Percentiles rank a stretch among this genome's conserved stretches.
phyloP scores from a whole-genome alignment of 2,113 vertebrate genomes.

The Mormoops blainvillei region DNA sequence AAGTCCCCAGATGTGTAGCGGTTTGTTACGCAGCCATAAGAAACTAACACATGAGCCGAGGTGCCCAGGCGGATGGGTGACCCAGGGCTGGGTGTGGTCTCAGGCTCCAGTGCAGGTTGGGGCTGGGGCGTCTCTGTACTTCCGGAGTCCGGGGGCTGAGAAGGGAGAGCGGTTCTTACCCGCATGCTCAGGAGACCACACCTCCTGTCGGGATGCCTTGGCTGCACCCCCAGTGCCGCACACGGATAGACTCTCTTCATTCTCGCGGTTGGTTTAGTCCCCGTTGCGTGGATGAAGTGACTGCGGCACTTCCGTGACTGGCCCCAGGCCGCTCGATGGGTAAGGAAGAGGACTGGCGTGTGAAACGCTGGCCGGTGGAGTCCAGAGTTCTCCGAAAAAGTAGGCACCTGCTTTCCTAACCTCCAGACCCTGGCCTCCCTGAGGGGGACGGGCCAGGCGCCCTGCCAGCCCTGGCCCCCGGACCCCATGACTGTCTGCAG shows the following conservation, averaged over 20 bases:
- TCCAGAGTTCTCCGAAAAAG: neutral
- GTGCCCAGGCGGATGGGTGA: neutral
- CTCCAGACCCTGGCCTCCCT: neutral
- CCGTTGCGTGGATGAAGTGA: neutral
- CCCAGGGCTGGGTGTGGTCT: neutral
- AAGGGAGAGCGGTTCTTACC: neutral
- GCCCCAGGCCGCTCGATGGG: too few species aligned
- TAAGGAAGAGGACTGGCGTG: neutral
- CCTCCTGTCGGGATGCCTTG: neutral
- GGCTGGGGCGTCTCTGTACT: neutral
- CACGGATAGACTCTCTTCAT: neutral
- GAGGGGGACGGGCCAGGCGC: accelerated
- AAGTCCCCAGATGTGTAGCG: neutral
- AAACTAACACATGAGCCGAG: neutral
- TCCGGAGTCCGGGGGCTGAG: neutral
- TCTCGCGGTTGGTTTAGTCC: neutral
- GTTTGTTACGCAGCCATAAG: neutral
- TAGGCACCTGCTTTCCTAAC: too few species aligned
- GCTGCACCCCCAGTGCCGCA: neutral
- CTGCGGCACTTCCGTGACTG: neutral
- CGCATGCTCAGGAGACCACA: neutral
- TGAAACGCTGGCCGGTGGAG: neutral
- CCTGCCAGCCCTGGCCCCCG: too few species aligned
- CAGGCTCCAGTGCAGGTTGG: neutral
- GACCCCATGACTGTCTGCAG: accelerated